These are phyloP conservation scores for Trypoxylus dichotomus DNA, from an alignment of 1,140 invertebrate species.

Conservation along the genomic window DNA sequence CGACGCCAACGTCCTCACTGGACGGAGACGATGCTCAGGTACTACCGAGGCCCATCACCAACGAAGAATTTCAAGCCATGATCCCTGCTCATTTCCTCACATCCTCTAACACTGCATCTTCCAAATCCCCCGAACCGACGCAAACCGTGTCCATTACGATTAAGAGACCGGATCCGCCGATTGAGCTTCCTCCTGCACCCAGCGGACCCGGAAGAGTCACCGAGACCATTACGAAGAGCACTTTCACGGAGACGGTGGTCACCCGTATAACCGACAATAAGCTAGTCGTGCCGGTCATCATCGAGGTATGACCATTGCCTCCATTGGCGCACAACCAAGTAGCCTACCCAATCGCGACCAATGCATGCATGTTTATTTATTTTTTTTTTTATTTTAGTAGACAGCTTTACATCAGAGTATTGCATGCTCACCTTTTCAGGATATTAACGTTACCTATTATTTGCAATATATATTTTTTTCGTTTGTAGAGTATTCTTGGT, in stretches of 20 bases:
- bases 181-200: constrained; percentile 79
- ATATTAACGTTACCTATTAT: neutral
- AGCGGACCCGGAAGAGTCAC: constrained; percentile 82
- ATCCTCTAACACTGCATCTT: constrained; percentile 36
- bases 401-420: neutral
- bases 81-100: constrained; percentile 84
- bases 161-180: constrained; percentile 68
- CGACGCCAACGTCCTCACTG: constrained; percentile 46
- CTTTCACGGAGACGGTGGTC: constrained; percentile 90
- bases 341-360: neutral
- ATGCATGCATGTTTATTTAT: constrained; percentile 12
- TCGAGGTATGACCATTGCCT: constrained; percentile 69
- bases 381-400: constrained; percentile 3
- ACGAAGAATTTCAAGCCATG: constrained; percentile 91
- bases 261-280: constrained; percentile 91
- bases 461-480: neutral
- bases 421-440: neutral
- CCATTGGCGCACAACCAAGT: constrained; percentile 4
- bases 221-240: constrained; percentile 91
- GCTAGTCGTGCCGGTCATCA: constrained; percentile 77
- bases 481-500: neutral
- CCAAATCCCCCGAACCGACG: constrained; percentile 40
- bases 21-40: constrained; percentile 53
- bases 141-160: constrained; percentile 65
- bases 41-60: constrained; percentile 78